Base-by-base conservation (phyloP, 2,888 invertebrate genomes). In the Arrhopalites spinosus region DNA sequence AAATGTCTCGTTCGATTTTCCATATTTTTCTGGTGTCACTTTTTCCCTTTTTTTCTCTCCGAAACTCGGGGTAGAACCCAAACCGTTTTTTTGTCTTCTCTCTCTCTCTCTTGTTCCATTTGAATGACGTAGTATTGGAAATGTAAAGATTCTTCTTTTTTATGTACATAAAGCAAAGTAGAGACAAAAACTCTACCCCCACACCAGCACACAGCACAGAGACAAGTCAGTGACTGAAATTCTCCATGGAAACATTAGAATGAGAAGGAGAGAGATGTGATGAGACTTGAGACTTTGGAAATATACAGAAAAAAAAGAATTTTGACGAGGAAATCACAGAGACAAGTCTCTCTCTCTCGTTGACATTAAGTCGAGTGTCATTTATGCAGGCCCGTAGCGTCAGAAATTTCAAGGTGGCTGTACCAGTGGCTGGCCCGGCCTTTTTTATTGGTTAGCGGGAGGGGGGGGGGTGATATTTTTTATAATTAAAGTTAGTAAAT, bases 1-100 rank as follows among this genome's bases (percentile, higher is more conserved):
- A 76, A 67, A 72, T 74, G 70, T 76, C 74, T 53, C 53, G 23
- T 78, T 78, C 78, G 78, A 78, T 77, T 74, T 75, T 77, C 75
- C 75, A 78, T 75, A 75, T 71, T 76, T 78, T 74, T 63, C 75
- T 50, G 23, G 64, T 73, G 75, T 78, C 78, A 78, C 73, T 64
- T 56, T 61, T 30, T 64, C 30, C 61, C 67, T 25, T 43, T 29
- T 36, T 56, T 59, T 59, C 15, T 74, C 27, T 64, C 30, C 53
- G n/a, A n/a, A n/a, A n/a, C n/a, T n/a, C n/a, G n/a, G n/a, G n/a
- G n/a, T n/a, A n/a, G n/a, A n/a, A n/a, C n/a, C n/a, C n/a, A n/a
- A n/a, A n/a, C n/a, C n/a, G n/a, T 36, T 45, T 43, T 17, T 11
- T 27, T 45, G 15, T 47, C 30, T 36, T 66, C 66, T 66, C 43